Evolutionary conservation across 2,113 vertebrate species (phyloP).

Genomic region (Oenanthe melanoleuca): DNA sequence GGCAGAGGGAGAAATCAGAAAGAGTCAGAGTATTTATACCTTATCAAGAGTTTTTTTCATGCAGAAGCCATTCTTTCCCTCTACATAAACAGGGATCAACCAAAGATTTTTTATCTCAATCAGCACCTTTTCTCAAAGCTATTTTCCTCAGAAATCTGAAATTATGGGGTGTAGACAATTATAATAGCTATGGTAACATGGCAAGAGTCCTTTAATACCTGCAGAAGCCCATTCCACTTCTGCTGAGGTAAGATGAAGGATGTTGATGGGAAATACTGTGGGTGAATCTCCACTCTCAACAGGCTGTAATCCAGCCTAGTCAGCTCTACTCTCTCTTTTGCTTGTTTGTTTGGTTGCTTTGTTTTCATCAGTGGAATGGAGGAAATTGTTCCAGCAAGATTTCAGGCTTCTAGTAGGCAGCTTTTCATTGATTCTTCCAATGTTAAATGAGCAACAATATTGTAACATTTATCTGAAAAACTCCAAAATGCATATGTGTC

Average conservation of each 20-base stretch:
- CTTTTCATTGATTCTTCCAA: not conserved
- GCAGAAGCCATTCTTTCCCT: not conserved
- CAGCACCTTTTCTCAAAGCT: not conserved
- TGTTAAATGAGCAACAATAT: not conserved
- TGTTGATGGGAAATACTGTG: not conserved
- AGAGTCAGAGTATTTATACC: not conserved
- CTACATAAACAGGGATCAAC: not conserved
- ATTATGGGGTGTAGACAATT: not conserved
- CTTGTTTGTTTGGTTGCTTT: fast-evolving
- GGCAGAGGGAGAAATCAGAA: not conserved
- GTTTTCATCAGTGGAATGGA: not conserved
- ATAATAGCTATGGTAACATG: not conserved
- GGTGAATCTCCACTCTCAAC: not conserved
- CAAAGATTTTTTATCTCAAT: not conserved
- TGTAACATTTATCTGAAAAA: not conserved
- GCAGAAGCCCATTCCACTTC: not conserved
- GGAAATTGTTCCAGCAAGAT: not conserved
- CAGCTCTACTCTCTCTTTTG: not conserved
- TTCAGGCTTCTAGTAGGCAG: not conserved
- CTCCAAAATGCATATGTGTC: not conserved
- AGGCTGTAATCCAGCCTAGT: not conserved
- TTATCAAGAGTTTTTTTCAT: not conserved
- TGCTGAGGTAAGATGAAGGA: not conserved
- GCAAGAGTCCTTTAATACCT: not conserved
- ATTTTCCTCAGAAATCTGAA: not conserved